These are phyloP conservation scores for Falcunculus frontatus DNA, from an alignment of 2,113 vertebrate species.

Conservation along the genomic window DNA sequence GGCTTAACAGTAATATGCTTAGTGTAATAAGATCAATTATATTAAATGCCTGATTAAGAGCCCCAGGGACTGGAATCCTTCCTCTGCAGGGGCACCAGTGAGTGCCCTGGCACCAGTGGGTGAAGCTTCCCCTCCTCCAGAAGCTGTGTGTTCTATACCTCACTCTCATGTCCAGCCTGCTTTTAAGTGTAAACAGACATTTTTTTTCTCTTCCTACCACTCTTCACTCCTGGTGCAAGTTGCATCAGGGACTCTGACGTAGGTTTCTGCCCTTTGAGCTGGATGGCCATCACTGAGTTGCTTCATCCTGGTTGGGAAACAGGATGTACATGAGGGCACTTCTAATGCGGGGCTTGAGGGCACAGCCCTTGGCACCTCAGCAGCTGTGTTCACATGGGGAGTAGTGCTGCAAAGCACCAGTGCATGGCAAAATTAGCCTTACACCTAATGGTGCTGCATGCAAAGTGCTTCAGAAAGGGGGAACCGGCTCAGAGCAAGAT, in stretches of 20 bases:
- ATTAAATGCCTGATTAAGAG: conserved; percentile 51
- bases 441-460: rapidly evolving
- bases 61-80: neutral
- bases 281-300: neutral
- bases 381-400: rapidly evolving
- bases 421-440: neutral
- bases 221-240: neutral
- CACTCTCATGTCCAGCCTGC: neutral
- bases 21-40: conserved; percentile 54
- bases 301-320: neutral
- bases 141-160: neutral
- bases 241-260: neutral
- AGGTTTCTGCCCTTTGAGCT: neutral
- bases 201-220: neutral
- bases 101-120: neutral
- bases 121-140: neutral
- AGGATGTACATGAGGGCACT: neutral
- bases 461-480: neutral
- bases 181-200: neutral
- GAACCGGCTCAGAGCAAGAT: rapidly evolving
- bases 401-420: neutral
- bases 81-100: neutral
- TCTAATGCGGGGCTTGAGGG: neutral
- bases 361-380: neutral
- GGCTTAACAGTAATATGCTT: conserved; percentile 46